Evolutionary conservation across 1,140 invertebrate species (phyloP).

Genomic region (Drosophila saltans): DNA sequence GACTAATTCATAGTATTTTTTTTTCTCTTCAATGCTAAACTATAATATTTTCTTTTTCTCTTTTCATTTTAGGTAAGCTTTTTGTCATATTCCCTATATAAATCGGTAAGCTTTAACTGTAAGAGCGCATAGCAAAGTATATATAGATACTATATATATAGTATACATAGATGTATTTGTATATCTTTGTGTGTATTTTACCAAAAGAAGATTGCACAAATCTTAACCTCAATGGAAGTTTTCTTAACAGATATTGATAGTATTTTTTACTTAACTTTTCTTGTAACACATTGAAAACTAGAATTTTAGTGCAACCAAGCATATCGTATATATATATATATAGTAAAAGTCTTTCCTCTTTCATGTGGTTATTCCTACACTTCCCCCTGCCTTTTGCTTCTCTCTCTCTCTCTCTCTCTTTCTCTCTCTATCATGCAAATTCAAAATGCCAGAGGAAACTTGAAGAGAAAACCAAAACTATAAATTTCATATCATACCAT

Average conservation of each 20-base stretch:
- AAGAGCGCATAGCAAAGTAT: too few species aligned
- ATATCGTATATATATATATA: constrained; percentile 36
- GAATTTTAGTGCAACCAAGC: constrained; percentile 13
- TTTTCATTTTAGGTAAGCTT: background rate
- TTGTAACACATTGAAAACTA: constrained; percentile 23
- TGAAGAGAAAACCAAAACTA: constrained; percentile 13
- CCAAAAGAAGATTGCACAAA: background rate
- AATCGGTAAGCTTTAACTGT: constrained; percentile 4
- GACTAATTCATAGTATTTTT: too few species aligned
- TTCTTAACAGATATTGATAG: background rate
- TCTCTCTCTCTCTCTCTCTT: background rate
- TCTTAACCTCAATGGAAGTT: background rate
- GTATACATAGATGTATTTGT: background rate
- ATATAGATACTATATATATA: too few species aligned
- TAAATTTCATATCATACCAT: constrained; percentile 20
- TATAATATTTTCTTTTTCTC: too few species aligned
- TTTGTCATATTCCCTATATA: background rate
- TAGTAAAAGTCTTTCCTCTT: background rate
- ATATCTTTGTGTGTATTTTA: background rate
- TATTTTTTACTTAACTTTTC: constrained; percentile 6
- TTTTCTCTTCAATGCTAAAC: too few species aligned
- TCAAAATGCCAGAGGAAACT: constrained; percentile 9
- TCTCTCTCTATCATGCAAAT: background rate
- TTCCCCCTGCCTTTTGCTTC: background rate
- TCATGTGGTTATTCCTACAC: constrained; percentile 1